These are phyloP conservation scores for Drosophila prosaltans DNA, from an alignment of 1,140 invertebrate species.

Conservation along the genomic window DNA sequence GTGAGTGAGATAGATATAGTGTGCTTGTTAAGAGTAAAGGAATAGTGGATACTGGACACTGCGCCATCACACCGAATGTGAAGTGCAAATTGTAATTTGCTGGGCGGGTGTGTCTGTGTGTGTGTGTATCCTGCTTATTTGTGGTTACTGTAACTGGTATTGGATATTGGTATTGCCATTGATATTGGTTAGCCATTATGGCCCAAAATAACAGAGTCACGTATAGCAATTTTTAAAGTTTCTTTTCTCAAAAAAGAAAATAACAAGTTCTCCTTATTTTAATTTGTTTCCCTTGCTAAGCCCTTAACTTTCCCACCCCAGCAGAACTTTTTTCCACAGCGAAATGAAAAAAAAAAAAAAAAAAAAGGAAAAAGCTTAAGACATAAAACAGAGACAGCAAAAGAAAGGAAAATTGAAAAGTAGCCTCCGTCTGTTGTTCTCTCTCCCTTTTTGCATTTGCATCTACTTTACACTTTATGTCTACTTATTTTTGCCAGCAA, in stretches of 20 bases:
- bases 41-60: not conserved
- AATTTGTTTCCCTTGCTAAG: constrained; percentile 13
- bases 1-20: not conserved
- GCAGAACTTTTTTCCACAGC: not conserved
- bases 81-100: constrained; percentile 25
- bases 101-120: not conserved
- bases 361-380: not conserved
- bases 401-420: constrained; percentile 13
- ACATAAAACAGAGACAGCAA: constrained; percentile 7
- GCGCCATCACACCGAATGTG: not conserved
- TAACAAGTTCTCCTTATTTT: constrained; percentile 11
- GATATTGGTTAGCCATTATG: constrained; percentile 43
- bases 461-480: constrained; percentile 8
- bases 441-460: not conserved
- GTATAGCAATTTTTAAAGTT: constrained; percentile 1
- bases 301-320: constrained; percentile 10
- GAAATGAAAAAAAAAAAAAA: not conserved
- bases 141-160: constrained; percentile 34
- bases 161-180: constrained; percentile 4
- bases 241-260: not conserved
- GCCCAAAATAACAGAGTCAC: constrained; percentile 7
- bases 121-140: constrained; percentile 20
- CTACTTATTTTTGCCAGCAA: constrained; percentile 9
- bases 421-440: not conserved
- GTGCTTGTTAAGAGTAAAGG: not conserved